A percentile compares a stretch with the other conserved stretches of the same genome.
Evolutionary conservation across 2,113 vertebrate species (phyloP).

Genomic region (Tenrec ecaudatus): DNA sequence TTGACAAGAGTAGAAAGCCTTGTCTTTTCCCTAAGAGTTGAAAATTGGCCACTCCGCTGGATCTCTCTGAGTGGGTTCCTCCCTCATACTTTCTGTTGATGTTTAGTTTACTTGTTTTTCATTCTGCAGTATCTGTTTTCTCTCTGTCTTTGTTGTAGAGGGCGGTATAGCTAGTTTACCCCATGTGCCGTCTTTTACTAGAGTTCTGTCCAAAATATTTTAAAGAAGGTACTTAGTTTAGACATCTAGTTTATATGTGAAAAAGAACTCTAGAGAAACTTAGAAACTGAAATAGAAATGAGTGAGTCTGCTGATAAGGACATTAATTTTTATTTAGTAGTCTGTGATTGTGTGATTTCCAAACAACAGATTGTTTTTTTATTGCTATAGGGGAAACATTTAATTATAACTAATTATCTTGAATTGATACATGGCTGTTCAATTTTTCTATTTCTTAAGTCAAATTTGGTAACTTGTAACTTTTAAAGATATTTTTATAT

Average conservation of each 20-base stretch:
- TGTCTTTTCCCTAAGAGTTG: too few relatives aligned
- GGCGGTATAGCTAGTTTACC: too few relatives aligned
- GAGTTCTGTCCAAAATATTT: not conserved
- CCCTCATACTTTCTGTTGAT: too few relatives aligned
- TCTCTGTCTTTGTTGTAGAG: too few relatives aligned
- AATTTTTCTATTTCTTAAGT: slow-evolving; percentile 13
- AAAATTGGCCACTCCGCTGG: too few relatives aligned
- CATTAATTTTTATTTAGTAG: not conserved
- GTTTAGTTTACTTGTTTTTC: too few relatives aligned
- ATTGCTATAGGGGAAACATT: not conserved
- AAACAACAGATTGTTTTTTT: not conserved
- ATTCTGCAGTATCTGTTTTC: too few relatives aligned
- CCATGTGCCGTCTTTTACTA: not conserved
- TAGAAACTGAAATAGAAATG: not conserved
- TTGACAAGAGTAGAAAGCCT: too few relatives aligned
- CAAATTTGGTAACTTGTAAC: not conserved
- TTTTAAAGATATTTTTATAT: slow-evolving; percentile 31
- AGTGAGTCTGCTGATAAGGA: not conserved
- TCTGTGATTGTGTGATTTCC: not conserved
- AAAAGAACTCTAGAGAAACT: not conserved
- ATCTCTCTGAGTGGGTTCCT: too few relatives aligned
- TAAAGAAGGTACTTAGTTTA: not conserved
- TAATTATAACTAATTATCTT: slow-evolving; percentile 4
- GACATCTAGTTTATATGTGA: not conserved
- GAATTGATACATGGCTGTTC: not conserved